phyloP scores from a whole-genome alignment of 1,140 invertebrate genomes.

The Calosoma granatense region DNA sequence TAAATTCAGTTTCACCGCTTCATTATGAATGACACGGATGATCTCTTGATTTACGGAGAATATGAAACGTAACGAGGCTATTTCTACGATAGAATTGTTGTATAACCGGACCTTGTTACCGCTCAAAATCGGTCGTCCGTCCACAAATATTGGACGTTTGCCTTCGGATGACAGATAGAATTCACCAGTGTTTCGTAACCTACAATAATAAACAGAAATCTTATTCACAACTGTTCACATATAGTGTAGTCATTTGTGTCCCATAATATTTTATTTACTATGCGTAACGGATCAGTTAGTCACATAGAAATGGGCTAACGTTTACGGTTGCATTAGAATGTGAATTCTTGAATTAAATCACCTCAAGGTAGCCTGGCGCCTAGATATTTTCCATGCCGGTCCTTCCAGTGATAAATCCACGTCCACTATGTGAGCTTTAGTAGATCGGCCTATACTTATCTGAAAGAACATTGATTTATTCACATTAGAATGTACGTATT shows the following conservation, averaged over 20 bases:
- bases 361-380: constrained; percentile 64
- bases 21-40: constrained; percentile 36
- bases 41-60: constrained; percentile 92
- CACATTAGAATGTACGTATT: constrained; percentile 8
- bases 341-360: no score
- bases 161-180: constrained; percentile 92
- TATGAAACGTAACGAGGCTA: constrained; percentile 80
- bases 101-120: constrained; percentile 81
- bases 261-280: no score
- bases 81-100: constrained; percentile 92
- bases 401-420: constrained; percentile 92
- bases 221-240: no score
- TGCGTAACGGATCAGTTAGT: no score
- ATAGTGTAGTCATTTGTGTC: no score
- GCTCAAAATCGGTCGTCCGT: constrained; percentile 77
- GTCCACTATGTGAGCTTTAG: constrained; percentile 83
- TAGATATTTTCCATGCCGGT: constrained; percentile 72
- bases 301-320: no score
- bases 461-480: constrained; percentile 27
- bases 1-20: constrained; percentile 29
- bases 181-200: constrained; percentile 83
- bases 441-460: constrained; percentile 85
- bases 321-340: no score
- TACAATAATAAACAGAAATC: constrained; percentile 49
- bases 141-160: constrained; percentile 89